Base-by-base conservation (phyloP, 2,797 vertebrate species). In the Pseudomugil gertrudae region DNA sequence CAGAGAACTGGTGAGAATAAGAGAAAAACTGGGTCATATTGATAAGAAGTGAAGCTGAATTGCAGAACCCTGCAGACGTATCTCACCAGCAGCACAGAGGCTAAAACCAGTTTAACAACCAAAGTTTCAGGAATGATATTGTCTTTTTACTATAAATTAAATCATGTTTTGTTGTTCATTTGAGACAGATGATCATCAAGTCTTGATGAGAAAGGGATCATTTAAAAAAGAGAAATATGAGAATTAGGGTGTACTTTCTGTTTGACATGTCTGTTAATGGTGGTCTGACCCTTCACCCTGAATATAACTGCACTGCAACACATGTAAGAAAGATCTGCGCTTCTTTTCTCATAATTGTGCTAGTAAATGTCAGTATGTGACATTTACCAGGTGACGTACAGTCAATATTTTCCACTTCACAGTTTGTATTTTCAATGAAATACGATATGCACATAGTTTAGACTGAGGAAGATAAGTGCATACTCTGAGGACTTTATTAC, bases 301-400 rank as follows among this genome's bases (percentile, higher is more conserved):
- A 62, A 57, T 58, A 63, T 83, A 81, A 81, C 78, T 84, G 74
- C 81, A 57, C 62, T 40, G 62, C 21, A 52, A 85, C 81, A 83
- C 75, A 81, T 74, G 70, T 66, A 72, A 65, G 76, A 76, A 74
- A 81, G 54, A 63, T 45, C 72, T n/a, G n/a, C 5, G 72, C 48
- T 76, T 83, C 76, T 73, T 5, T 74, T 80, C 72, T 81, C 74
- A 84, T 90, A 87, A 91, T 86, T 81, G 79, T 85, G 77, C 83
- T 88, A 84, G 81, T 92, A 89, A 91, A 91, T 84, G 86, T 83
- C 85, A 85, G 79, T 76, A 74, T 81, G 40, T 86, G 87, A 90
- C 86, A 86, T 91, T 89, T 85, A 86, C 58, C 78, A 69, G 64
- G 64, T 84, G 81, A 85, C 79, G 63, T 54, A 72, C 82, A 72